A percentile compares a stretch with the other conserved stretches of the same genome.
These are phyloP conservation scores for Xenopus petersii DNA, from an alignment of 2,797 vertebrate genomes.

Conservation along the genomic window DNA sequence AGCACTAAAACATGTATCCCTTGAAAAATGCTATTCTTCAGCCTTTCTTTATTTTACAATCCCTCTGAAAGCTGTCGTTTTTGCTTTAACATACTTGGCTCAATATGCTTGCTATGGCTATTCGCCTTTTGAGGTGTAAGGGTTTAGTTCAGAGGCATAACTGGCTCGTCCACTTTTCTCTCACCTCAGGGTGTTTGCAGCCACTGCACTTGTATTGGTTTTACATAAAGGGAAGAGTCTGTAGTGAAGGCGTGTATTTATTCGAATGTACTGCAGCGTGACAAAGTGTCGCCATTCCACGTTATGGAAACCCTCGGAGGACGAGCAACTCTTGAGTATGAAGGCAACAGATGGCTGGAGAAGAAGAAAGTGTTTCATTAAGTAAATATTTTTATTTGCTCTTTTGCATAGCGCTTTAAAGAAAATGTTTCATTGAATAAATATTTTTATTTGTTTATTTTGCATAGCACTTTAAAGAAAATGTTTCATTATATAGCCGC, in stretches of 20 bases:
- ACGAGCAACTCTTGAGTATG: too few species aligned
- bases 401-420: not conserved
- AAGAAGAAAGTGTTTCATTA: slow-evolving; percentile 15
- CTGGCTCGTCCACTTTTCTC: slow-evolving; percentile 49
- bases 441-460: too few species aligned
- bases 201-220: slow-evolving; percentile 47
- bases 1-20: not conserved
- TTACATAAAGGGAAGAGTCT: slow-evolving; percentile 57
- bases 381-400: not conserved
- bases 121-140: slow-evolving; percentile 37
- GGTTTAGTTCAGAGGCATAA: slow-evolving; percentile 54
- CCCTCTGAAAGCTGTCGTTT: slow-evolving; percentile 13
- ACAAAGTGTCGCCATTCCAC: slow-evolving; percentile 37
- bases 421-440: too few species aligned
- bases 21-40: slow-evolving; percentile 1
- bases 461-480: too few species aligned
- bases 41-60: not conserved
- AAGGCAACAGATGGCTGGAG: not conserved
- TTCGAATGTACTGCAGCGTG: slow-evolving; percentile 34
- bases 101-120: slow-evolving; percentile 41
- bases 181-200: slow-evolving; percentile 41
- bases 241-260: slow-evolving; percentile 37
- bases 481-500: too few species aligned
- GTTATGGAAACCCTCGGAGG: slow-evolving; percentile 25
- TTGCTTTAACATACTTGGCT: slow-evolving; percentile 35